Conservation (phyloP, 2,113 vertebrate genomes). For the Prionailurus viverrinus region DNA sequence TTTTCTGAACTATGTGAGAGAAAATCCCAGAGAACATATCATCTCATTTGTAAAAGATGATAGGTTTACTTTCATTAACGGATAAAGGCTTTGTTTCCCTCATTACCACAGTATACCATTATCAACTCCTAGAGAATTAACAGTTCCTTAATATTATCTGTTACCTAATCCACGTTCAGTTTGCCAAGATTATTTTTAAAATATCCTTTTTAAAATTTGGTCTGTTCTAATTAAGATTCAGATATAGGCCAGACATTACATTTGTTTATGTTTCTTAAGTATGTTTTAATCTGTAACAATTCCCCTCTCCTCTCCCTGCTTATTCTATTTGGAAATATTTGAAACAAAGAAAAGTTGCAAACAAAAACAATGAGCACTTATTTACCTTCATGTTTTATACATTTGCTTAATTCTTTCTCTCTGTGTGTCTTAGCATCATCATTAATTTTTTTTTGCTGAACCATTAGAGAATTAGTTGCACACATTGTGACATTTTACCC, state of each 20-base stretch:
- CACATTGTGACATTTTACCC: not conserved
- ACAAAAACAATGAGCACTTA: not conserved
- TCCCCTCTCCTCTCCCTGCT: not conserved
- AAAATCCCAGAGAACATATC: not conserved
- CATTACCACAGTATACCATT: not conserved
- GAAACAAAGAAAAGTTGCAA: not conserved
- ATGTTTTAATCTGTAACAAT: not conserved
- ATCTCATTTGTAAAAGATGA: not conserved
- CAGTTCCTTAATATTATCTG: not conserved
- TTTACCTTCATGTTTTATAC: not conserved
- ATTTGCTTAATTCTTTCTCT: not conserved
- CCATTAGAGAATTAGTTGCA: not conserved
- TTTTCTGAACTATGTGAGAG: not conserved
- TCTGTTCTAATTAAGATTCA: not conserved
- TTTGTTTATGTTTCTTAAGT: not conserved
- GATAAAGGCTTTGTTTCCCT: no score
- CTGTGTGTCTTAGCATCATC: not conserved
- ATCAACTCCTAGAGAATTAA: not conserved
- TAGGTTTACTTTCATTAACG: not conserved
- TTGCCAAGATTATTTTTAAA: not conserved
- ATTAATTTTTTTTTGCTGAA: not conserved
- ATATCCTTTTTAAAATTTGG: not conserved
- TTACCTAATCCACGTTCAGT: not conserved
- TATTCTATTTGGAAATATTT: conserved; percentile 45
- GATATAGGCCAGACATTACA: not conserved